Percentiles rank a stretch among this genome's conserved stretches.
These are phyloP conservation scores for Nesometra sesokonis DNA, from an alignment of 35 echinoderm and acorn worm genomes.

Conservation along the genomic window DNA sequence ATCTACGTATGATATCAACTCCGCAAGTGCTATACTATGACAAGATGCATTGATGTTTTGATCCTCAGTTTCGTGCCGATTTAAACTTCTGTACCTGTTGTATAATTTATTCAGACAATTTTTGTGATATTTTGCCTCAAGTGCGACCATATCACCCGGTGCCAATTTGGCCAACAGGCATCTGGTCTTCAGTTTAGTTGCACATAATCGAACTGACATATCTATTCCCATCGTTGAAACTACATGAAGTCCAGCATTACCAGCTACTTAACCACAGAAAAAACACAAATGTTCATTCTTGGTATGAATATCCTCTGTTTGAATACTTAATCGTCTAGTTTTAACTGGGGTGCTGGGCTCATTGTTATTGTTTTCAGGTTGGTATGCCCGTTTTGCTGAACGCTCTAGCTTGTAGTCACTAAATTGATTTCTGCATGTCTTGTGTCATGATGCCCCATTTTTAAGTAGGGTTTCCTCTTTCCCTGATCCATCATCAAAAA, in stretches of 20 bases:
- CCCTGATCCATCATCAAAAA: constrained; percentile 3
- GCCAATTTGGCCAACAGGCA: not conserved
- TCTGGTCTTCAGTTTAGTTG: constrained; percentile 1
- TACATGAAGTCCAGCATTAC: constrained; percentile 17
- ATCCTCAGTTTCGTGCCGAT: not conserved
- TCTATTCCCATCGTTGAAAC: constrained; percentile 30
- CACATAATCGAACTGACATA: constrained; percentile 12
- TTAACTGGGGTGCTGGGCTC: no score
- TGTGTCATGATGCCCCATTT: constrained; percentile 2
- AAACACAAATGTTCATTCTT: constrained; percentile 4
- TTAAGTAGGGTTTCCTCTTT: constrained; percentile 9
- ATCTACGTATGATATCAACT: no score
- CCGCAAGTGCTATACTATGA: no score
- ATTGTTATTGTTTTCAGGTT: no score
- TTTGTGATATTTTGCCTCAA: constrained; percentile 35
- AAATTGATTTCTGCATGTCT: not conserved
- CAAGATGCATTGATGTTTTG: no score
- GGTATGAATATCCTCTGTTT: no score
- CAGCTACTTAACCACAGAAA: not conserved
- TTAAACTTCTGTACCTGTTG: constrained; percentile 14
- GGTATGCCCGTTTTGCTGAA: no score
- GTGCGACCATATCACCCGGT: constrained; percentile 8
- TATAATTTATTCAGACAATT: constrained; percentile 8
- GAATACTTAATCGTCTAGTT: no score
- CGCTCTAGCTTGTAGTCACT: not conserved